Evolutionary conservation across 2,888 invertebrate genomes (phyloP).

Genomic region (Synergus japonicus): DNA sequence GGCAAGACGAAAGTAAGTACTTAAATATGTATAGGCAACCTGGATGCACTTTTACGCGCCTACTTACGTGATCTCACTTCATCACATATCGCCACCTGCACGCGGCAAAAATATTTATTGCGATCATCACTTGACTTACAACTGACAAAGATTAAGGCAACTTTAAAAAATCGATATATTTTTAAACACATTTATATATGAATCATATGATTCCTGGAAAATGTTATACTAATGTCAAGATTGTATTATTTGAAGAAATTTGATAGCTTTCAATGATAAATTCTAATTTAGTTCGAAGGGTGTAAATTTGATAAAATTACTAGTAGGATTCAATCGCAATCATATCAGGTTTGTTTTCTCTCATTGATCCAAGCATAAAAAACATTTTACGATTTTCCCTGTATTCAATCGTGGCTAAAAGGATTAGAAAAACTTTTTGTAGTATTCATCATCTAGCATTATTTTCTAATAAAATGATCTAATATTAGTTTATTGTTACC

Average conservation of each 20-base stretch:
- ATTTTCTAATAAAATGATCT: background rate
- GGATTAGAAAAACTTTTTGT: background rate
- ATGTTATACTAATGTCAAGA: background rate
- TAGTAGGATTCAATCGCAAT: background rate
- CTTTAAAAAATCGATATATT: background rate
- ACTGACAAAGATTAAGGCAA: too few species aligned
- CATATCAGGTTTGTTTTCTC: background rate
- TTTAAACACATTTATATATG: background rate
- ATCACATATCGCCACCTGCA: constrained; percentile 12
- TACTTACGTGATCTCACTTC: constrained; percentile 13
- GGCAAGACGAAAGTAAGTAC: constrained; percentile 17
- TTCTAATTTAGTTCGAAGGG: background rate
- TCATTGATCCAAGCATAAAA: background rate
- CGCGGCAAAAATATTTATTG: background rate
- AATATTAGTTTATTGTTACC: background rate
- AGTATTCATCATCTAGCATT: background rate
- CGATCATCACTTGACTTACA: background rate
- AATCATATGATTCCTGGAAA: background rate
- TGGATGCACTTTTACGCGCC: constrained; percentile 2
- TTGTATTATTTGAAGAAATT: background rate
- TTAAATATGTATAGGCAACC: constrained; percentile 18
- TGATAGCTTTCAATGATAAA: background rate
- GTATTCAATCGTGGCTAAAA: background rate
- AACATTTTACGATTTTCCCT: background rate
- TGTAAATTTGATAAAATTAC: background rate